Base-by-base conservation (phyloP, 1,140 invertebrate genomes). In the Leptoteleia sp. region DNA sequence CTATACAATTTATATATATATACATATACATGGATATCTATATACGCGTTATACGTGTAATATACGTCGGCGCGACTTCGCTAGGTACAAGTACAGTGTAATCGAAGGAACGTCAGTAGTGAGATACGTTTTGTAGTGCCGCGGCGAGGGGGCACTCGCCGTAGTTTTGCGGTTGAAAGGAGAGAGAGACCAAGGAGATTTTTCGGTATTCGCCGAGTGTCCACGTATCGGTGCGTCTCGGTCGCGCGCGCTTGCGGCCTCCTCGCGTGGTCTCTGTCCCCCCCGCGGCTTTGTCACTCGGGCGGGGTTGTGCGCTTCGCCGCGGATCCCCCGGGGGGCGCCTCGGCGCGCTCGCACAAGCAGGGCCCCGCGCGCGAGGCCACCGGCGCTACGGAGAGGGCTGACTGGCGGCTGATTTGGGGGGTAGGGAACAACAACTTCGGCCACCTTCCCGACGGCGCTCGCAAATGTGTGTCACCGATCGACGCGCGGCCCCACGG, bases 401-500 rank as follows among this genome's bases (percentile, higher is more conserved):
- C 54, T 59, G 29, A 29, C 52, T 47, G 17, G 43, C 54, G 42
- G n/a, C n/a, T n/a, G n/a, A n/a, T n/a, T n/a, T n/a, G n/a, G n/a
- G n/a, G n/a, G n/a, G n/a, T n/a, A n/a, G n/a, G n/a, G n/a, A n/a
- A n/a, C n/a, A n/a, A n/a, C n/a, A n/a, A n/a, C n/a, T n/a, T n/a
- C n/a, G n/a, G n/a, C n/a, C n/a, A n/a, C n/a, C n/a, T n/a, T n/a
- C n/a, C n/a, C n/a, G n/a, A n/a, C n/a, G n/a, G n/a, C n/a, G 40
- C 7, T 40, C 43, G 35, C 54, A 22, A 50, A 31, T 57, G 7
- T 70, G 8, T 55, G 54, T 70, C 54, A 70, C 65, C 65, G 65
- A 70, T 70, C 59, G 65, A 59, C 65, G 54, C 59, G n/a, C 65
- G 43, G 65, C 65, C 54, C 45, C 7, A 70, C 45, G 40, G 65